Conservation (phyloP, 2,888 invertebrate species). For the Salpingus planirostris region DNA sequence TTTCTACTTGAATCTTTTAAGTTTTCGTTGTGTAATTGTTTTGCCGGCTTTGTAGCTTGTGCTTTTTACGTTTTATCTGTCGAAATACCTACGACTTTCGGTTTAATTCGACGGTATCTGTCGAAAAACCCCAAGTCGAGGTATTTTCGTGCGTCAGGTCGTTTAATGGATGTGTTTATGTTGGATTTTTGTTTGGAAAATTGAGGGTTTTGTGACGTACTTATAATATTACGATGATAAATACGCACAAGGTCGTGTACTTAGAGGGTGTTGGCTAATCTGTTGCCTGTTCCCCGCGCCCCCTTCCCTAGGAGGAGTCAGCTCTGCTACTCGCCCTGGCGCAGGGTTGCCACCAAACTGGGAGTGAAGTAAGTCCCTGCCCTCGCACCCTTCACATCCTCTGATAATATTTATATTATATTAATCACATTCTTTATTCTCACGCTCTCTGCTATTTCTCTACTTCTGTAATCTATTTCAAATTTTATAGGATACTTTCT, state of each 20-base stretch:
- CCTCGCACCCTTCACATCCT: constrained; percentile 30
- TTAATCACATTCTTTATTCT: constrained; percentile 9
- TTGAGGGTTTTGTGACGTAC: too few relatives aligned
- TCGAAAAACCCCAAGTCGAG: too few relatives aligned
- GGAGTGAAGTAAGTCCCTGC: constrained; percentile 84
- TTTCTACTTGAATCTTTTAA: background rate
- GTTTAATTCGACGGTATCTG: too few relatives aligned
- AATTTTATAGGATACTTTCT: too few relatives aligned
- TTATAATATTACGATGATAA: too few relatives aligned
- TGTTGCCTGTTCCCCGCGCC: constrained; percentile 44
- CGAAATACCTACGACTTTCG: constrained; percentile 18
- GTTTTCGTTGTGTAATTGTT: constrained; percentile 23
- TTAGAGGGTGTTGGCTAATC: constrained; percentile 41
- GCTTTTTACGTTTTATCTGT: constrained; percentile 6
- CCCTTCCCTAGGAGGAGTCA: constrained; percentile 48
- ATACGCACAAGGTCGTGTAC: constrained; percentile 18
- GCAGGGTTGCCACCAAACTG: constrained; percentile 87
- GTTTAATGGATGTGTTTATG: too few relatives aligned
- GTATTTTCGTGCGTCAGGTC: too few relatives aligned
- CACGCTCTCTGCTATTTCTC: constrained; percentile 14
- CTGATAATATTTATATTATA: background rate
- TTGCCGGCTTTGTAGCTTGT: constrained; percentile 34
- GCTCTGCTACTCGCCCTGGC: constrained; percentile 88
- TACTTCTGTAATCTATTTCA: too few relatives aligned
- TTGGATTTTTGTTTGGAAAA: too few relatives aligned